A percentile compares a stretch with the other conserved stretches of the same genome.
These are phyloP conservation scores for Ramazzottius varieornatus DNA, from an alignment of 2,888 invertebrate species.

Conservation along the genomic window DNA sequence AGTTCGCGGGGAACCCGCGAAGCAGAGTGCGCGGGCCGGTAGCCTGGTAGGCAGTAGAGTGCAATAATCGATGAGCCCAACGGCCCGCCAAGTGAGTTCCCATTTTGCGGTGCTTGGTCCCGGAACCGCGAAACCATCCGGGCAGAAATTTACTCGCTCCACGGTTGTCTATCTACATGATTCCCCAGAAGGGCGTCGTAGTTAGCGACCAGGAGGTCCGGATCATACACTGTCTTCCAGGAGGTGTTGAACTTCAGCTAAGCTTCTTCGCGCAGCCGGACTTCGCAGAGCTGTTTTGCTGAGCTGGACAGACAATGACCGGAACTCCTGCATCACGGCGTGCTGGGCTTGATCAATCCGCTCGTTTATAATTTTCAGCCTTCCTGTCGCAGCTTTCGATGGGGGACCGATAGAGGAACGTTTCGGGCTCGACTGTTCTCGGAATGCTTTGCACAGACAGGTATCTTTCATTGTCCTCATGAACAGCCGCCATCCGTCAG, in stretches of 20 bases:
- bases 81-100: no score
- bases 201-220: no score
- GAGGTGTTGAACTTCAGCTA: neutral
- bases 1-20: no score
- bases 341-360: neutral
- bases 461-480: neutral
- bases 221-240: no score
- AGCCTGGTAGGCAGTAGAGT: no score
- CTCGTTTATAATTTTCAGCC: neutral
- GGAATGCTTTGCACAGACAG: neutral
- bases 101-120: no score
- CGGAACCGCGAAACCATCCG: no score
- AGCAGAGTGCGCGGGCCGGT: no score
- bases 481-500: neutral
- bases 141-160: no score
- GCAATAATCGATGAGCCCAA: no score
- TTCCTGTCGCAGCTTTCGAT: neutral
- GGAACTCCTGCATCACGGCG: neutral
- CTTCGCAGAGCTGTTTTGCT: neutral
- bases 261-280: neutral
- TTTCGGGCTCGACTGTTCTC: neutral
- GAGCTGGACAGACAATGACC: neutral
- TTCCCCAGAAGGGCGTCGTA: no score
- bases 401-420: neutral
- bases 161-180: no score